Percentiles rank a stretch among this genome's conserved stretches.
Evolutionary conservation across 2,888 invertebrate species (phyloP).

Genomic region (Phanerotoma sp.): DNA sequence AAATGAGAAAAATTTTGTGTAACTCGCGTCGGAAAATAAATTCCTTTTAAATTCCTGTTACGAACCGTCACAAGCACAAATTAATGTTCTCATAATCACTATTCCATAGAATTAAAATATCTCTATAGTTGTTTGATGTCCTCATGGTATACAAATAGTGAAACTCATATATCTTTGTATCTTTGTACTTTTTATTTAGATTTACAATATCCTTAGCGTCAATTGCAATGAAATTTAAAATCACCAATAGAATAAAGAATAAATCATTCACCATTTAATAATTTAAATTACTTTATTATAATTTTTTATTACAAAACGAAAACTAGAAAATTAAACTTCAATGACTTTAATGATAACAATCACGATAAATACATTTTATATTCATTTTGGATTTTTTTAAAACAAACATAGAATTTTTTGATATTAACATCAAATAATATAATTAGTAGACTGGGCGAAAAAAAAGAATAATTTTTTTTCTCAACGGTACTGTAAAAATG

Average conservation of each 20-base stretch:
- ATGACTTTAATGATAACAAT: too few species aligned
- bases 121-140: background rate
- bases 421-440: background rate
- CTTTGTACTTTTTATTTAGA: background rate
- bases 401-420: background rate
- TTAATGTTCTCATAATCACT: background rate
- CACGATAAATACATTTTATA: background rate
- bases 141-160: background rate
- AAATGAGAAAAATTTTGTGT: background rate
- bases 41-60: background rate
- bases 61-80: background rate
- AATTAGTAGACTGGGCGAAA: too few species aligned
- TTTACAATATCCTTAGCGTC: background rate
- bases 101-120: background rate
- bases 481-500: too few species aligned
- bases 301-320: background rate
- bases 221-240: background rate
- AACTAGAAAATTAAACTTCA: background rate
- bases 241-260: background rate
- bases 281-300: background rate
- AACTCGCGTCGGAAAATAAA: background rate
- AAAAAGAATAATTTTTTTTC: too few species aligned
- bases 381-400: background rate
- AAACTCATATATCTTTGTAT: background rate
- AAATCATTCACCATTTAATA: background rate